Base-by-base conservation (phyloP, 1,140 invertebrate species). In the Habropoda laboriosa region DNA sequence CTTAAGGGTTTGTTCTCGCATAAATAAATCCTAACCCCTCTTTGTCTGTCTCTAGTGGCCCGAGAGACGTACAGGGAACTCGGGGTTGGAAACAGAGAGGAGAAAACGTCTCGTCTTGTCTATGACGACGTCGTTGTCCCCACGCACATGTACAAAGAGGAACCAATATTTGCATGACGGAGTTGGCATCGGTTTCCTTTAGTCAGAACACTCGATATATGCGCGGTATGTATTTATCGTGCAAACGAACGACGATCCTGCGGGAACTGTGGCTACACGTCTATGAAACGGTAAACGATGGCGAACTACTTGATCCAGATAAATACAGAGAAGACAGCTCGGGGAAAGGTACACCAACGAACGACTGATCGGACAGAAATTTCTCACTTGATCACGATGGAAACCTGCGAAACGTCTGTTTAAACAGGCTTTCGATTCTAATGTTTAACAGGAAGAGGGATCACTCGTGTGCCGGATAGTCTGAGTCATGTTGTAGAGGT, bases 201-300 rank as follows among this genome's bases (percentile, higher is more conserved):
- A 68, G 66, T 42, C 71, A 68, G 66, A 80, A 45, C 70, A 61
- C 71, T 83, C 64, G 81, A 66, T 45, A n/a, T n/a, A n/a, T n/a
- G n/a, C n/a, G 72, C 82, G 35, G 71, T 40, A 35, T 83, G 73
- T 86, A 85, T 86, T 86, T 85, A 86, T 85, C 82, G 61, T 79
- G 82, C 74, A 85, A 85, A 85, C 81, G 77, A 68, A 61, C 71
- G 64, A 57, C 77, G 71, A 76, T 83, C 77, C 45, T 58, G 35
- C 38, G 51, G 77, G 66, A 72, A 83, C 55, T 40, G 61, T 47
- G 81, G 21, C n/a, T 55, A 70, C 21, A 16, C 73, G 60, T n/a
- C 73, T 55, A 55, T 66, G 47, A 55, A 49, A 68, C 49, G 30
- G 78, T 80, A 74, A 84, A 79, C 70, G 81, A 24, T n/a, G n/a